Base-by-base conservation (phyloP, 1,140 invertebrate genomes). In the Polyergus mexicanus region DNA sequence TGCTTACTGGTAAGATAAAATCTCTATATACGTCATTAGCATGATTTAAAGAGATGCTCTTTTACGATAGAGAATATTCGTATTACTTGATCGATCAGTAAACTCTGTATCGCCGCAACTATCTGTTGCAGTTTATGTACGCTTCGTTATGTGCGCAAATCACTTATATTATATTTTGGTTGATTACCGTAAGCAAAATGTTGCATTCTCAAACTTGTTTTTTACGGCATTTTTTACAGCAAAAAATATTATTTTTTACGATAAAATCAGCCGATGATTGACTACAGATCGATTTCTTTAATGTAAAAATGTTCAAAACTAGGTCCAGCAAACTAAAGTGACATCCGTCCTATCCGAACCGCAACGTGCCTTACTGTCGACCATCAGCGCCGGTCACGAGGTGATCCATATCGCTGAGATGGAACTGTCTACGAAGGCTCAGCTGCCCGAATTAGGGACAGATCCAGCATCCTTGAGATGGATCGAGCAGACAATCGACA, bases 401-500 rank as follows among this genome's bases (percentile, higher is more conserved):
- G 97, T 98, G 76, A 98, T 99, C 86, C 96, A 97, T 87, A 96
- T 97, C 89, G 98, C 98, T 0, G 97, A 99, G 94, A 97, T 96
- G 77, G 97, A 98, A 84, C 95, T 99, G 51, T 96, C 97, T 72
- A 96, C 96, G 2, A 96, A 95, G 95, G 97, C 97, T 32, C 96
- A 97, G 60, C 95, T 99, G 56, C 98, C 98, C 1, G 97, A 97
- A 81, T 95, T 99, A 44, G 98, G 98, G 28, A 97, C 96, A 22
- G 98, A 98, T 94, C 96, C 97, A 63, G 97, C 97, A 2, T 98
- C 98, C 0, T 96, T 98, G 86, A 97, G 98, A 96, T 99, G 98
- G 98, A 98, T 98, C 94, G 98, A 99, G 92, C 98, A 98, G 68
- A 98, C 98, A 4, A 96, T 99, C 92, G 99, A 99, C 94, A 98